Evolutionary conservation across 2,797 vertebrate genomes (phyloP).

Genomic region (Uromys caudimaculatus): DNA sequence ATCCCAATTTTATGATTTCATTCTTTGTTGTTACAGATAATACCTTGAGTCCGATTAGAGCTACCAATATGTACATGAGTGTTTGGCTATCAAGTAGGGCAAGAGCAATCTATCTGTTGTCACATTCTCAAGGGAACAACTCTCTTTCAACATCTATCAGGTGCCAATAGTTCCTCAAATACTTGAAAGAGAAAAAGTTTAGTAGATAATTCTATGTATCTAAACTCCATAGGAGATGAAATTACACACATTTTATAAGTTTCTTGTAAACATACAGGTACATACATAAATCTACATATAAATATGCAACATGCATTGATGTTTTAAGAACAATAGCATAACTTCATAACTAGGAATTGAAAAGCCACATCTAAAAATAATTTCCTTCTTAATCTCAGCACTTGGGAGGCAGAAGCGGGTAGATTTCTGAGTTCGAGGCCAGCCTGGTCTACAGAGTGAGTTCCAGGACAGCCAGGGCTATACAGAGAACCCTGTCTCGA

Average conservation of each 20-base stretch:
- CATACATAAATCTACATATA: background rate
- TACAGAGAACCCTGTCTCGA: no score
- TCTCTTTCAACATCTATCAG: background rate
- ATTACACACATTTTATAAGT: no score
- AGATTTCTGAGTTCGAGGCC: no score
- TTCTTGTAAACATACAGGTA: background rate
- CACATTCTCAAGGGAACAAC: background rate
- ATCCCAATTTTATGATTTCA: background rate
- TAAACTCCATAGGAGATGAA: background rate
- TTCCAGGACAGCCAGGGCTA: no score
- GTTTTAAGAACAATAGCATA: background rate
- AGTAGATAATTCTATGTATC: background rate
- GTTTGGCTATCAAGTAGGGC: background rate
- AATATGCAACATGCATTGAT: background rate
- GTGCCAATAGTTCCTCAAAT: background rate
- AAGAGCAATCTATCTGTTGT: background rate
- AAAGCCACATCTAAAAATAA: background rate
- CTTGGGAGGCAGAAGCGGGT: no score
- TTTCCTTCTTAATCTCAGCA: no score
- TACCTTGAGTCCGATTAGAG: background rate
- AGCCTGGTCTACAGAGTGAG: no score
- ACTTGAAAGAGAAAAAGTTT: background rate
- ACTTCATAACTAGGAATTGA: background rate
- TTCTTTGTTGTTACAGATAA: background rate
- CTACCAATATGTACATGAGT: background rate